Base-by-base conservation (phyloP, 2,797 vertebrate species). In the Halcyon leucocephala region DNA sequence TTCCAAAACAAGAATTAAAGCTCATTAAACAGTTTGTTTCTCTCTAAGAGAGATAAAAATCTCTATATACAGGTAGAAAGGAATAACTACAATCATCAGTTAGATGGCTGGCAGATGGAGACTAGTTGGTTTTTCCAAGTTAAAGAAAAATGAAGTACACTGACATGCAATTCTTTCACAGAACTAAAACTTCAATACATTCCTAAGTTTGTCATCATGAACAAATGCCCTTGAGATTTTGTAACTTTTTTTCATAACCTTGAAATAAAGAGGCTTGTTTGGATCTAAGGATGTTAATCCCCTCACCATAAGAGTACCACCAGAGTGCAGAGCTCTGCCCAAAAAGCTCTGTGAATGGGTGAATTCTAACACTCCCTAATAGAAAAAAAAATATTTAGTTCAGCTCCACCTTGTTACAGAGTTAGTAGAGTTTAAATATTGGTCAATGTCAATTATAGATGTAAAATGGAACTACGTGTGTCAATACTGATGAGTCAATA, bases 401-500 rank as follows among this genome's bases (percentile, higher is more conserved):
- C 90, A 65, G 78, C 90, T 96, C 93, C 95, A 96, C 96, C 95
- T 92, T 87, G 25, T 89, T 93, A 73, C 80, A 90, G 77, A 85
- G 52, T 10, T 6, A 69, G 89, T 0, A 84, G 58, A 62, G 84
- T 90, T n/a, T 82, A 94, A 84, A 84, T 86, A 91, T 95, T 97
- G 87, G 93, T 84, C 90, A 95, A 96, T 19, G 62, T 25, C 90
- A 95, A 90, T 94, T 93, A 94, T 9, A 91, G 87, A 93, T 60
- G 77, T 79, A 95, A 90, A 96, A 60, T 57, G 48, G 95, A 97
- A 96, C 89, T 77, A 2, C 41, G 49, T 96, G 92, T 93, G 95
- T 94, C 93, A 96, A 96, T 89, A 82, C 82, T 35, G 77, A 86
- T 95, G 95, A 96, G 90, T 94, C 95, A 95, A 90, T 86, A 80